Base-by-base conservation (phyloP, 2,888 invertebrate genomes). In the Brachylomia viminalis region DNA sequence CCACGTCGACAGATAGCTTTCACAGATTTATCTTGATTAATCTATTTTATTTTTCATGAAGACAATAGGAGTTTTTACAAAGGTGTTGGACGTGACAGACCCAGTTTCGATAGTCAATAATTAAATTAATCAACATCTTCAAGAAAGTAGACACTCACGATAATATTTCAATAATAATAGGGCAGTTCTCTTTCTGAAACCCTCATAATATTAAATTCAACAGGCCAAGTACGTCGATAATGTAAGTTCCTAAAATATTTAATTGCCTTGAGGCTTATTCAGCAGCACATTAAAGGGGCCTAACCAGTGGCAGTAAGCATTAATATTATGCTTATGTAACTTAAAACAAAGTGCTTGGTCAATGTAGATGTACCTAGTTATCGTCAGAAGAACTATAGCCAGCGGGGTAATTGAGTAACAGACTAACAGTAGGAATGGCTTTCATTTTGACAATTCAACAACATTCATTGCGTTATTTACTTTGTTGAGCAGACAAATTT, bases 101-200 rank as follows among this genome's bases (percentile, higher is more conserved):
- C 1, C 0, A 17, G 27, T 27, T 0, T n/a, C 2, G 5, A 8
- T 0, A 4, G 1, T 7, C 7, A 47, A n/a, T 45, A 15, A 47
- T 23, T 23, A 30, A 1, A n/a, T 42, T 6, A n/a, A 27, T 27
- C 1, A 6, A 33, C 33, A 10, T 38, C 20, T 56, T 67, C 23
- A 42, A 23, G 10, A 56, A 11, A 67, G 1, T 64, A 10, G 0
- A 15, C 10, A 42, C 10, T 42, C 13, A 30, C 23, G 8, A 4
- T n/a, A 33, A 33, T 54, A 23, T 68, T 27, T 8, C 13, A 13
- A 61, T 13, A n/a, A 13, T 17, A n/a, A 33, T 30, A 20, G 3
- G 1, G 1, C 42, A 27, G 27, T 4, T 65, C 7, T 33, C 20
- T 67, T 38, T n/a, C 59, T 20, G 4, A 58, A 3, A 11, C 11